A percentile compares a stretch with the other conserved stretches of the same genome.
phyloP scores from a whole-genome alignment of 1,140 invertebrate species.

The Polypedilum vanderplanki region DNA sequence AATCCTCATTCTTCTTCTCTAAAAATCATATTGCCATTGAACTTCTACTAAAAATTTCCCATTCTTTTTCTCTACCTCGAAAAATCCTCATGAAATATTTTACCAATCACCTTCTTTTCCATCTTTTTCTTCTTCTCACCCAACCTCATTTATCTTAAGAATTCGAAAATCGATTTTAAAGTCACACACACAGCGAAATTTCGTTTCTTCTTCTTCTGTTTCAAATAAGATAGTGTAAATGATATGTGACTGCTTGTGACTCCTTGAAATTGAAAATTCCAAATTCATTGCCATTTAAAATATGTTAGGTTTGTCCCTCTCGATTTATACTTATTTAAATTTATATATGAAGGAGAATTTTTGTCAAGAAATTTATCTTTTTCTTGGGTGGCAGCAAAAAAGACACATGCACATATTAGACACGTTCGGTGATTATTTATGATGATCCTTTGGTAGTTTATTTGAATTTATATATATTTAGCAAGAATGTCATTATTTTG shows the following conservation, averaged over 20 bases:
- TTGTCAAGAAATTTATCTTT: too few relatives aligned
- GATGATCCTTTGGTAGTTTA: slow-evolving; percentile 10
- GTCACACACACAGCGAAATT: background rate
- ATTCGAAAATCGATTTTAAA: background rate
- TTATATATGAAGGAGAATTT: too few relatives aligned
- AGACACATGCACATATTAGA: background rate
- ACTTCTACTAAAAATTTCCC: too few relatives aligned
- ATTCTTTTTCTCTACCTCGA: too few relatives aligned
- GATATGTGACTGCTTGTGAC: background rate
- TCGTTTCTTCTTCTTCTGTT: background rate
- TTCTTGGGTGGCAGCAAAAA: background rate
- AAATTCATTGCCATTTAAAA: slow-evolving; percentile 13
- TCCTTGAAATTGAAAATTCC: slow-evolving; percentile 13
- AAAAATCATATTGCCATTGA: too few relatives aligned
- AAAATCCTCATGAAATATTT: too few relatives aligned
- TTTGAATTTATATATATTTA: background rate
- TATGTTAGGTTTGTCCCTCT: background rate
- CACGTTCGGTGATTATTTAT: slow-evolving; percentile 18
- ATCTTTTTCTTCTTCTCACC: too few relatives aligned
- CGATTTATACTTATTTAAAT: too few relatives aligned
- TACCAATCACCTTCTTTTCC: too few relatives aligned
- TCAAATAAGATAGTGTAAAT: background rate
- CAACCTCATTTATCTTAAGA: too few relatives aligned
- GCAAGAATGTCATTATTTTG: background rate
- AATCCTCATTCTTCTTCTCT: too few relatives aligned